These are phyloP conservation scores for Enteromius fasciolatus DNA, from an alignment of 2,797 vertebrate species.

Conservation along the genomic window DNA sequence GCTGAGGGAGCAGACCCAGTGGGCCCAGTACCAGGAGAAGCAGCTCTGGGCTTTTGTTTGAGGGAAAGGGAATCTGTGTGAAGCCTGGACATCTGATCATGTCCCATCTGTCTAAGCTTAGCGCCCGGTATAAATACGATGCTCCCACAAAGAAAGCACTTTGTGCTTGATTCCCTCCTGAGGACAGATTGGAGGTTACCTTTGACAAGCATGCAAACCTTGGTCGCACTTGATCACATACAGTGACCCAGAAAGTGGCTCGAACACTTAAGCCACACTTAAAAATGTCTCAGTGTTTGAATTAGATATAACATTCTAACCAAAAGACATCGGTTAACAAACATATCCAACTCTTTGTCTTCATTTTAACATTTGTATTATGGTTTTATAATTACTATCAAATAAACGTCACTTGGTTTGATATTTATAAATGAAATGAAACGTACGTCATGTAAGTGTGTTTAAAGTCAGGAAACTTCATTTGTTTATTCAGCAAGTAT, in stretches of 20 bases:
- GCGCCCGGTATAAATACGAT: slow-evolving; percentile 24
- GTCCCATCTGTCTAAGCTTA: slow-evolving; percentile 58
- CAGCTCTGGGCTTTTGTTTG: slow-evolving; percentile 54
- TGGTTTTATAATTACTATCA: not conserved
- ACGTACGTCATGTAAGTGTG: not conserved
- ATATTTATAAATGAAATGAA: not conserved
- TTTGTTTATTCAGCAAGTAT: slow-evolving; percentile 17
- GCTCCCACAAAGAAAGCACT: slow-evolving; percentile 29
- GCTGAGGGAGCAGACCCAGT: slow-evolving; percentile 45
- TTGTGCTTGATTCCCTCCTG: slow-evolving; percentile 24
- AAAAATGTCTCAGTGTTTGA: not conserved
- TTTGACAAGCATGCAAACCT: slow-evolving; percentile 14
- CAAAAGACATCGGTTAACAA: not conserved
- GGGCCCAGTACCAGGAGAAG: slow-evolving; percentile 44
- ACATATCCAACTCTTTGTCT: not conserved
- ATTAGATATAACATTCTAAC: not conserved
- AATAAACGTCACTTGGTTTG: not conserved
- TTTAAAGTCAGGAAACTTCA: not conserved
- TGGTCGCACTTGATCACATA: not conserved
- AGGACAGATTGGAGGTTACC: slow-evolving; percentile 6
- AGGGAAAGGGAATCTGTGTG: slow-evolving; percentile 56
- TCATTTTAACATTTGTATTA: not conserved
- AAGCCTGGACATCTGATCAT: slow-evolving; percentile 59
- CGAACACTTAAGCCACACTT: not conserved
- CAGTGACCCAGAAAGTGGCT: not conserved